A percentile compares a stretch with the other conserved stretches of the same genome.
These are phyloP conservation scores for Zalophus californianus DNA, from an alignment of 2,797 vertebrate species.

Conservation along the genomic window DNA sequence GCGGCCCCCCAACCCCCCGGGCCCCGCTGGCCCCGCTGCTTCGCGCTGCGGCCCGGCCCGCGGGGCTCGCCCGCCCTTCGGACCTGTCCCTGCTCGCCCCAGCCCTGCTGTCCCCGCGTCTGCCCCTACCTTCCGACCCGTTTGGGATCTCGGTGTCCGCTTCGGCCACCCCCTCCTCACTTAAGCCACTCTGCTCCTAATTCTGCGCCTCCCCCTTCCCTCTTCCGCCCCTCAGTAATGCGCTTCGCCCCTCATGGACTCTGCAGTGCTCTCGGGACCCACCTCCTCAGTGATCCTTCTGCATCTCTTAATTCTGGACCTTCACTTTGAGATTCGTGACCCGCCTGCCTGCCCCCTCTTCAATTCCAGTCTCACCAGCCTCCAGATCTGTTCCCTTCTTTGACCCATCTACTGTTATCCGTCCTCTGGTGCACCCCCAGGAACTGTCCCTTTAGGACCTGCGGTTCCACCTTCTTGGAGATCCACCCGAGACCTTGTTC, in stretches of 20 bases:
- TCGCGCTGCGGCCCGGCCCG: background rate
- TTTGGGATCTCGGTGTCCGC: background rate
- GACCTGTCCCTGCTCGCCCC: background rate
- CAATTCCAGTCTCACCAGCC: background rate
- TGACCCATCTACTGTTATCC: background rate
- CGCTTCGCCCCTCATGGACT: background rate
- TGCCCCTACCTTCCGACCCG: background rate
- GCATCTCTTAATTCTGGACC: background rate
- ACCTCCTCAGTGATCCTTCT: slow-evolving; percentile 7
- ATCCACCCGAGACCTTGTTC: background rate
- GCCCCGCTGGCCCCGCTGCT: slow-evolving; percentile 22
- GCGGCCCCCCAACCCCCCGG: slow-evolving; percentile 69
- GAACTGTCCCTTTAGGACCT: slow-evolving; percentile 74
- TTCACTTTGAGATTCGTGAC: background rate
- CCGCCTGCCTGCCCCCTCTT: background rate
- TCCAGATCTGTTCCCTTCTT: background rate
- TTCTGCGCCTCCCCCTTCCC: background rate
- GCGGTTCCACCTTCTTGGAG: background rate
- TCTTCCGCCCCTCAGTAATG: background rate
- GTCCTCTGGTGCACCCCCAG: background rate
- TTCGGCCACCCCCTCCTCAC: background rate
- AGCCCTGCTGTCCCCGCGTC: background rate
- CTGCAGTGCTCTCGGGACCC: slow-evolving; percentile 13
- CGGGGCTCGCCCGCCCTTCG: slow-evolving; percentile 43
- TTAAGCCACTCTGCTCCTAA: background rate